These are phyloP conservation scores for Picathartes gymnocephalus DNA, from an alignment of 2,113 vertebrate genomes.

Conservation along the genomic window DNA sequence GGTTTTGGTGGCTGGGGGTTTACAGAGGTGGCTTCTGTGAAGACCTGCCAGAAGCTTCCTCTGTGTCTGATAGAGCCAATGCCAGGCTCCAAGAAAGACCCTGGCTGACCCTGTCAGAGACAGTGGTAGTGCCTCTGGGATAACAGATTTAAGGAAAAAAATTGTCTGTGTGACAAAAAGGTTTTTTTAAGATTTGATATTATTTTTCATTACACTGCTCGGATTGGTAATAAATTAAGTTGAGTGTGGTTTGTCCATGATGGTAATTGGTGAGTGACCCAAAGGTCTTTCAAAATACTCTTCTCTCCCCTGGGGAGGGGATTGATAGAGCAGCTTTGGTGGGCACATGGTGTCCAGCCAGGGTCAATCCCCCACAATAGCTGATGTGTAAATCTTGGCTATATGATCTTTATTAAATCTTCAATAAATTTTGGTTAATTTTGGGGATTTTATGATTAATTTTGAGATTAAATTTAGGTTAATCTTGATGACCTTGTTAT, in stretches of 20 bases:
- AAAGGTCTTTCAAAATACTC: not conserved
- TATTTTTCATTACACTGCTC: not conserved
- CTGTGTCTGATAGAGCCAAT: not conserved
- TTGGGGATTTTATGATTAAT: not conserved
- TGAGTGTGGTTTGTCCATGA: not conserved
- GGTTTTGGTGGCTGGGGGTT: not conserved
- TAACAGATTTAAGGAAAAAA: not conserved
- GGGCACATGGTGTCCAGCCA: not conserved
- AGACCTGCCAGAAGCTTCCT: not conserved
- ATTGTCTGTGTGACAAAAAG: not conserved
- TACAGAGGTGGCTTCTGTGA: not conserved
- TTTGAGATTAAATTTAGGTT: conserved; percentile 6
- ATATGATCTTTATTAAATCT: not conserved
- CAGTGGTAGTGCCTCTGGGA: not conserved
- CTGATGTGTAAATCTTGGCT: not conserved
- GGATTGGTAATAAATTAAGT: not conserved
- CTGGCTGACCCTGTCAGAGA: not conserved
- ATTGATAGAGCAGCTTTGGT: not conserved
- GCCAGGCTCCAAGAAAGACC: not conserved
- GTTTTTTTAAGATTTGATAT: not conserved
- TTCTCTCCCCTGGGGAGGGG: not conserved
- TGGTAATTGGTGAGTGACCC: not conserved
- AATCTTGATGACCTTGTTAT: not conserved
- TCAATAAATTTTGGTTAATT: not conserved
- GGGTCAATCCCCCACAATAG: not conserved